Evolutionary conservation across 2,888 invertebrate species (phyloP), one percentile per base, ranked within the genome.

Genomic region (Heliconius cydno): DNA sequence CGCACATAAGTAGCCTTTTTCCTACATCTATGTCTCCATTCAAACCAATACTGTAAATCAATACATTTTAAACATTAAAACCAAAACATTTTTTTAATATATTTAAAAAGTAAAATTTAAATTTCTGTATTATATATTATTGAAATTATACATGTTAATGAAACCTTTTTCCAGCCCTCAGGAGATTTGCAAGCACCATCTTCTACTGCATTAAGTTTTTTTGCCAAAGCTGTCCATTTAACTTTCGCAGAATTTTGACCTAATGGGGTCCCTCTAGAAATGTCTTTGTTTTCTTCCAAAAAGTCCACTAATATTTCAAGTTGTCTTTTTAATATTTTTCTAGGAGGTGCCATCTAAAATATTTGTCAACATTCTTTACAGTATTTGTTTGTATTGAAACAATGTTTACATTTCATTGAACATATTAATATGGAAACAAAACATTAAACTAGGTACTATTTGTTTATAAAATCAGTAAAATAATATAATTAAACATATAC

Each of bases 11-110:
- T 88, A 76, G 91, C 92, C 88, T 93, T 94, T 86, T 90, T 94
- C 84, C 91, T 91, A 82, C 92, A 92, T 82, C 92, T 94, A 82
- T 92, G 92, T 74, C 93, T 86, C 93, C 93, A 94, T 86, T 93
- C 93, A 87, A 92, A 91, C 93, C 94, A 94, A 82, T 94, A 94
- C 94, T 94, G 88, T 79, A 90, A 82, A 34, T 46, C 52, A 52
- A 52, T 52, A 22, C 19, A 52, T 52, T 52, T 52, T 19, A 19
- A 52, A 46, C 46, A 46, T 12, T 41, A 41, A 41, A 41, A 41
- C 4, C 15, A 46, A 15, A 15, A 72, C 3, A 46, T 70, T 70
- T 70, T 46, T 19, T 12, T 30, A 30, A 13, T 2, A 9, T 34
- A 66, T 66, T 66, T 30, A 10, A 66, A 25, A 34, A 22, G 2